Evolutionary conservation across 2,888 invertebrate species (phyloP), one percentile per base, ranked within the genome.

Genomic region (Drosophila aldrichi): DNA sequence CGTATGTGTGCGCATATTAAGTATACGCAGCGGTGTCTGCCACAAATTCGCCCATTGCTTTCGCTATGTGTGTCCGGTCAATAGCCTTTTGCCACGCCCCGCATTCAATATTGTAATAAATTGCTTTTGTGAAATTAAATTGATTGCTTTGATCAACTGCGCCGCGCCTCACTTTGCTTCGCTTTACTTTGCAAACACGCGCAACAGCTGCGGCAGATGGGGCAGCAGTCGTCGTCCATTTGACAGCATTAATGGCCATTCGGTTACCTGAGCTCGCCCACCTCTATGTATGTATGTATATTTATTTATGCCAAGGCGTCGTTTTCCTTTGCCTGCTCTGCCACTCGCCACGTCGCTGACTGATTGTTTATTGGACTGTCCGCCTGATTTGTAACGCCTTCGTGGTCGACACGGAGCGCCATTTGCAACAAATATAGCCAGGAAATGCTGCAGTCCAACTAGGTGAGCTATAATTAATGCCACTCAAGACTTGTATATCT

Each of bases 91-190:
- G 66, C 58, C 76, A 55, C 51, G 60, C 73, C 70, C 44, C 60
- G 56, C 62, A 63, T 69, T 70, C 66, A 66, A 74, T 81, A 81
- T 79, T 76, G 74, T 83, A 82, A 87, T 84, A 89, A 81, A 84
- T 86, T 82, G 80, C 77, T 81, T 80, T 83, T 83, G 89, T 74
- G 74, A 81, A 85, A 82, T 86, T 83, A 84, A 88, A 88, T 88
- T 89, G 90, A 91, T 90, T 91, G 78, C 68, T 81, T 85, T 87
- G 82, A 87, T 83, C 82, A 83, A 80, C 77, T 80, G 81, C 67
- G 71, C 67, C 54, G 41, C 40, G 32, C 49, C 58, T 18, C 10
- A 9, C 43, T 25, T 25, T 25, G 18, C 10, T 12, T 18, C 18
- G 41, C 18, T 9, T 16, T 16, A 6, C 36, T 16, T 2, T 16